Percentiles rank a stretch among this genome's conserved stretches.
Evolutionary conservation across 1,140 invertebrate genomes (phyloP).

Genomic region (Muscidifurax raptorellus): DNA sequence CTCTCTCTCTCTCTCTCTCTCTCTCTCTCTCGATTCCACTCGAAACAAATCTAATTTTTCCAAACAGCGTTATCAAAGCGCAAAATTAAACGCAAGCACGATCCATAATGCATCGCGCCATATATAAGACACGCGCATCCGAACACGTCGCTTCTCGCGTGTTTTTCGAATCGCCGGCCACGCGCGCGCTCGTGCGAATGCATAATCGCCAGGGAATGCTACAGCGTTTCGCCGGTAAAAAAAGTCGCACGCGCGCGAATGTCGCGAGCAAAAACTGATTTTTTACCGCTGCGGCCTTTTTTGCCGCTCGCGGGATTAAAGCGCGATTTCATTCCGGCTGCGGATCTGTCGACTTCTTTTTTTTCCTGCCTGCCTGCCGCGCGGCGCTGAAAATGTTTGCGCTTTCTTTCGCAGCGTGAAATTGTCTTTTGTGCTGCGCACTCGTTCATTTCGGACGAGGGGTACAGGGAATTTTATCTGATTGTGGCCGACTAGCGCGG

Average conservation of each 20-base stretch:
- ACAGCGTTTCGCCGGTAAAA: background rate
- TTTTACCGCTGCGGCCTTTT: background rate
- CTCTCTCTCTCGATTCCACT: background rate
- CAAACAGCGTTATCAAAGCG: background rate
- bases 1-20: no score
- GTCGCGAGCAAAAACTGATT: constrained; percentile 25
- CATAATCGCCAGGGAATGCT: constrained; percentile 21
- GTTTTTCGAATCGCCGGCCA: background rate
- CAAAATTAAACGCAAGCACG: background rate
- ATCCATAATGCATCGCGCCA: constrained; percentile 24
- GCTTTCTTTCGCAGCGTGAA: background rate
- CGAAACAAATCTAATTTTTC: background rate
- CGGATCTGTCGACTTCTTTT: background rate
- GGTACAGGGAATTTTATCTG: background rate
- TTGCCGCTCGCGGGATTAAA: constrained; percentile 3
- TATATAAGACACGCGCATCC: background rate
- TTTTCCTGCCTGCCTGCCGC: background rate
- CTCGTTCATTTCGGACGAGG: background rate
- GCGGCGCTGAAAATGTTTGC: constrained; percentile 21
- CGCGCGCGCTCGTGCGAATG: constrained; percentile 19
- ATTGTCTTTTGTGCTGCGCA: constrained; percentile 28
- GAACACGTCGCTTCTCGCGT: background rate
- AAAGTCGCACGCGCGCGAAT: background rate
- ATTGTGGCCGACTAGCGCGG: background rate
- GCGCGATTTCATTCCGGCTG: constrained; percentile 12